phyloP scores from a whole-genome alignment of 2,113 vertebrate species.

The Psittacara wagleri region DNA sequence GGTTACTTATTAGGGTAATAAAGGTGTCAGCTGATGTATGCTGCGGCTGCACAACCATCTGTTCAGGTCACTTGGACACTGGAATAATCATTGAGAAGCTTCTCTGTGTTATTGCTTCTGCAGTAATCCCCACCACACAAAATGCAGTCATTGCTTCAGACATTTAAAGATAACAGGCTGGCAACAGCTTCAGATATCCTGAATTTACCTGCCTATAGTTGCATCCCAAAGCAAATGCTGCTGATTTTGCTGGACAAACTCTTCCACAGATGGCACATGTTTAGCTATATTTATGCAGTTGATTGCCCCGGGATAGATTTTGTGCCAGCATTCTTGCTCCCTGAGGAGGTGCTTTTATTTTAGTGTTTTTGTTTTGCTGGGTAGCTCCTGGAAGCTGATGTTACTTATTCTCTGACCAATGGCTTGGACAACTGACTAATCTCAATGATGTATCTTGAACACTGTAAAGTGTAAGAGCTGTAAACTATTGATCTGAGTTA shows the following conservation, averaged over 20 bases:
- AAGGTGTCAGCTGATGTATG: neutral
- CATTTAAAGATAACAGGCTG: neutral
- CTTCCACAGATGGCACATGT: slow-evolving; percentile 36
- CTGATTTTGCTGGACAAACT: neutral
- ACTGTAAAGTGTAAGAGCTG: neutral
- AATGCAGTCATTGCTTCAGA: neutral
- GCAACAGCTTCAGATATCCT: neutral
- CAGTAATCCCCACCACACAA: neutral
- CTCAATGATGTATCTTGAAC: neutral
- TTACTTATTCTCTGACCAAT: neutral
- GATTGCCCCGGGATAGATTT: slow-evolving; percentile 25
- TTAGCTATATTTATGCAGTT: slow-evolving; percentile 46
- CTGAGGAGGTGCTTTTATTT: neutral
- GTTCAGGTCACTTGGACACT: neutral
- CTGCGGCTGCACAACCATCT: slow-evolving; percentile 30
- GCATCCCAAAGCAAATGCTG: neutral
- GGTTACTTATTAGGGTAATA: slow-evolving; percentile 47
- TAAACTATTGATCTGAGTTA: neutral
- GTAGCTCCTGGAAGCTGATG: neutral
- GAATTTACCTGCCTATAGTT: slow-evolving; percentile 13
- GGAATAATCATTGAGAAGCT: neutral
- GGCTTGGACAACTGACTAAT: neutral
- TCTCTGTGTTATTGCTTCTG: neutral
- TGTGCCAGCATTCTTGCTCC: neutral
- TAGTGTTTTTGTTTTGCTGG: slow-evolving; percentile 11